Conservation (phyloP, 2,797 vertebrate genomes). For the Podargus strigoides region DNA sequence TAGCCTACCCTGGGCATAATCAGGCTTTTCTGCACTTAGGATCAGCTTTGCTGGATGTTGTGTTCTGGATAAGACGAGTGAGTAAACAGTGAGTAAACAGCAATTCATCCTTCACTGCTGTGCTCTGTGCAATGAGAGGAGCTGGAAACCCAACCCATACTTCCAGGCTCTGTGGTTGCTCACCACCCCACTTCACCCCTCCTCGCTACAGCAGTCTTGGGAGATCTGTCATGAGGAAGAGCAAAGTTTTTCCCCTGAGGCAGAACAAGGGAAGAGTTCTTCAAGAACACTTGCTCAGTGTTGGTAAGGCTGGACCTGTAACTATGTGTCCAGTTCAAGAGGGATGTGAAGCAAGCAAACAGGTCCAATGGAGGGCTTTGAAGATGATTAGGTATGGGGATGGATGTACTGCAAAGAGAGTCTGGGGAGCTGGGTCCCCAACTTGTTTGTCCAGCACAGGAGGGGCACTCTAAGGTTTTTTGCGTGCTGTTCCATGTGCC, state of each 20-base stretch:
- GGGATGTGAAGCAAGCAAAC: neutral
- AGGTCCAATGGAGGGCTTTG: neutral
- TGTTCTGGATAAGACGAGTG: neutral
- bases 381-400: neutral
- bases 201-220: neutral
- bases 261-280: neutral
- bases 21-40: neutral
- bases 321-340: neutral
- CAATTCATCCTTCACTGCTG: neutral
- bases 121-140: neutral
- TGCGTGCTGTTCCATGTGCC: neutral
- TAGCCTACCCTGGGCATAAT: neutral
- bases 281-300: fast-evolving
- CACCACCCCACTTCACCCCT: neutral
- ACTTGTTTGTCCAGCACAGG: neutral
- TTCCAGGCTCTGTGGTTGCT: neutral
- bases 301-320: neutral
- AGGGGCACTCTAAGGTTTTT: neutral
- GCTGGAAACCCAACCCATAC: neutral
- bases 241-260: neutral
- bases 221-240: neutral
- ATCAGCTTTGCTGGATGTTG: neutral
- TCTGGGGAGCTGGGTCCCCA: fast-evolving
- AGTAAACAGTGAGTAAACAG: neutral
- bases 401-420: neutral